Evolutionary conservation across 2,113 vertebrate genomes (phyloP), one percentile per base, ranked within the genome.

Genomic region (Nicator chloris): DNA sequence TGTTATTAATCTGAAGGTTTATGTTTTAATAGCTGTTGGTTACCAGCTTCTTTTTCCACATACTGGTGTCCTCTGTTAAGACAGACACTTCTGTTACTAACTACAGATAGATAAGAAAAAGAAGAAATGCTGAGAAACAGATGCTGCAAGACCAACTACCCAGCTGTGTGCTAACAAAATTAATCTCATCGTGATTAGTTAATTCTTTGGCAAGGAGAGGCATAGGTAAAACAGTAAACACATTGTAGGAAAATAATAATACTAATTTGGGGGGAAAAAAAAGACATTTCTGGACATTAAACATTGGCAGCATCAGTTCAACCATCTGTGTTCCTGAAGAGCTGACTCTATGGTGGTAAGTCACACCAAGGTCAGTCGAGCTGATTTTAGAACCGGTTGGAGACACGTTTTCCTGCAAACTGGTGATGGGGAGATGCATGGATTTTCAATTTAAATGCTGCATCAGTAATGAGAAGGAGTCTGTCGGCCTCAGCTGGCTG

Each of bases 121-220:
- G 90, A 92, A 98, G 97, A 95, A 98, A 92, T 82, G 92, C 93
- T 91, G 96, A 96, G 96, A 98, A 98, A 95, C 97, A 98, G 98
- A 97, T 98, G 98, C 97, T 97, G 94, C 93, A 90, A 97, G 97
- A 97, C 95, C 96, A 68, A 98, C 94, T 98, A 95, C 96, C 97
- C 98, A 98, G 98, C 98, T 98, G 98, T 97, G 97, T 82, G 89
- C 97, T 97, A 97, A 96, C 97, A 97, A 90, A 98, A 97, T 97
- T 87, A 97, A 97, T 97, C 94, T 97, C 95, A 85, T 95, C 96
- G 96, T 93, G 73, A 97, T 98, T 97, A 98, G 93, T 97, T 98
- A 98, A 93, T 97, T 98, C 96, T 95, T 98, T 98, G 97, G 98
- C 98, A 98, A 97, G 97, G 84, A 96, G 93, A 97, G 93, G 95